Base-by-base conservation (phyloP, 30 jellyfish, hydroid and myxozoan genomes). In the Catostylus mosaicus region DNA sequence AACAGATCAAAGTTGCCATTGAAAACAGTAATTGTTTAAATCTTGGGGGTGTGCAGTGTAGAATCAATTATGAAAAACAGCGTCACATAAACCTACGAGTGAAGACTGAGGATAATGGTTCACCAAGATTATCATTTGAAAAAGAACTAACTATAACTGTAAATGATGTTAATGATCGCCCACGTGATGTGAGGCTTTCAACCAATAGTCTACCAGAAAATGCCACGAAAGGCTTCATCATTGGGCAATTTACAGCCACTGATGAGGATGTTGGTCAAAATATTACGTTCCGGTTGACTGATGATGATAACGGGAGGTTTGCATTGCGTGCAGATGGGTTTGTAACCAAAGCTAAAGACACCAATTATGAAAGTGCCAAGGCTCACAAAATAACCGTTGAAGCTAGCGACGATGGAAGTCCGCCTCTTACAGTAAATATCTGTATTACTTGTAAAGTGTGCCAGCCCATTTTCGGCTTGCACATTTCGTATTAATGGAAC, bases 261-360 rank as follows among this genome's bases (percentile, higher is more conserved):
- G 98, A 92, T 67, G 98, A 92, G 40, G 98, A 92, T 63, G 77
- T 26, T 16, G 88, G 89, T 4, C 98, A 92, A 50, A 47, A 33
- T 5, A 74, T 67, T 1, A 71, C 92, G 4, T 85, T 85, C 89
- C 3, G 59, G 51, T 51, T 92, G 62, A 67, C 77, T 23, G 37
- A 84, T 60, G 95, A 92, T 66, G 95, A 76, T 43, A 50, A 32
- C 33, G 96, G 98, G 30, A 30, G 87, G 40, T 92, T 92, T 50
- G 36, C 68, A 4, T 40, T 92, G 61, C 30, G 56, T 30, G 34
- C 14, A 1, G 77, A 77, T 76, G 59, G 63, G 12, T 65, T 30
- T 60, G 35, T 92, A 20, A 57, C 77, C 74, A 80, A 85, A 80
- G 86, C 89, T 20, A 87, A 87, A 59, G 88, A 65, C 51, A 67